A percentile compares a stretch with the other conserved stretches of the same genome.
phyloP scores from a whole-genome alignment of 2,888 invertebrate species.

The Temnothorax rugatulus region DNA sequence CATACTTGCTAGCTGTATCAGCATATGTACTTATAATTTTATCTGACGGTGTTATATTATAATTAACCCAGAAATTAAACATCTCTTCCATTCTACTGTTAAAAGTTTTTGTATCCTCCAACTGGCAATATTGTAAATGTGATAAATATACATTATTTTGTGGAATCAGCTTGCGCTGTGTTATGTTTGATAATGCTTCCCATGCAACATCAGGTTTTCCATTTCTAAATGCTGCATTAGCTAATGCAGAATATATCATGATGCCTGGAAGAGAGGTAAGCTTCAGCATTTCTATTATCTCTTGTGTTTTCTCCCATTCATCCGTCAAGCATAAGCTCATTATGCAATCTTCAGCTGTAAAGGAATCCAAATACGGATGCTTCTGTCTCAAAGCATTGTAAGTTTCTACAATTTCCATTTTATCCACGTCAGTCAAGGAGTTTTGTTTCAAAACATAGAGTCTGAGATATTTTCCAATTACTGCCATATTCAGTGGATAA shows the following conservation, averaged over 20 bases:
- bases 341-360: slow-evolving; percentile 89
- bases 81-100: slow-evolving; percentile 88
- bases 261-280: slow-evolving; percentile 65
- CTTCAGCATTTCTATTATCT: slow-evolving; percentile 89
- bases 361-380: slow-evolving; percentile 88
- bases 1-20: slow-evolving; percentile 66
- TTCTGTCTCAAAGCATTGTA: slow-evolving; percentile 87
- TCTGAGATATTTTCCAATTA: slow-evolving; percentile 89
- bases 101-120: slow-evolving; percentile 80
- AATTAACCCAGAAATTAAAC: slow-evolving; percentile 87
- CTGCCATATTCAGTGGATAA: slow-evolving; percentile 88
- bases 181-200: slow-evolving; percentile 88
- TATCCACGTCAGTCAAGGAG: slow-evolving; percentile 86
- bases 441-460: slow-evolving; percentile 75
- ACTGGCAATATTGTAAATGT: slow-evolving; percentile 87
- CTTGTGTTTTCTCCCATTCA: slow-evolving; percentile 89
- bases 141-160: slow-evolving; percentile 84
- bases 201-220: slow-evolving; percentile 88
- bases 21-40: slow-evolving; percentile 82
- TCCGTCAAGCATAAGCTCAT: slow-evolving; percentile 89
- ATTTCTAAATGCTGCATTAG: slow-evolving; percentile 88
- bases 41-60: slow-evolving; percentile 86
- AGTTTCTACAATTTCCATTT: slow-evolving; percentile 87
- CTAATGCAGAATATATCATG: slow-evolving; percentile 87
- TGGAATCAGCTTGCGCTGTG: slow-evolving; percentile 76